Conservation (phyloP, 2,888 invertebrate genomes). For the Nomada flava region DNA sequence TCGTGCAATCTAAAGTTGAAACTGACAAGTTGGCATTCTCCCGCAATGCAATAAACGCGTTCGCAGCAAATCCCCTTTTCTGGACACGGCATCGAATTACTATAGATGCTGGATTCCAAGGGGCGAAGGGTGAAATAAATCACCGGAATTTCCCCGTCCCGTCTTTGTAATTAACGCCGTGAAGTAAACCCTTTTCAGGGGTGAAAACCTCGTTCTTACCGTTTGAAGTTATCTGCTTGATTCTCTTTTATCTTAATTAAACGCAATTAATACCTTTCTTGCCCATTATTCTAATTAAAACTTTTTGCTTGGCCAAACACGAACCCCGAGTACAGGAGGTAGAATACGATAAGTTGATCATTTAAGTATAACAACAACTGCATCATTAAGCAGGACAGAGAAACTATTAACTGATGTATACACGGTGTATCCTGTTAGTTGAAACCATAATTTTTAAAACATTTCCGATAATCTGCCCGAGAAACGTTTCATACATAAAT, state of each 20-base stretch:
- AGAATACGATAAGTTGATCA: too few relatives aligned
- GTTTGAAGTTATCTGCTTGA: constrained; percentile 16
- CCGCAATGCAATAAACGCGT: constrained; percentile 36
- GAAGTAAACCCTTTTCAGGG: neutral
- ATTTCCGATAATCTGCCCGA: too few relatives aligned
- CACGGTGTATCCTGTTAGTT: too few relatives aligned
- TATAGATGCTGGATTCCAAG: constrained; percentile 23
- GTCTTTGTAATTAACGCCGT: constrained; percentile 26
- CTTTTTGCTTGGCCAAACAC: neutral
- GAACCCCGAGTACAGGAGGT: neutral
- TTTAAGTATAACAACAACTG: too few relatives aligned
- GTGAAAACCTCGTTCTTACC: constrained; percentile 6
- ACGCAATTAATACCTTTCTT: constrained; percentile 31
- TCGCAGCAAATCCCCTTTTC: constrained; percentile 4
- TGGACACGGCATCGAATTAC: constrained; percentile 24
- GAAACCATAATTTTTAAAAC: too few relatives aligned
- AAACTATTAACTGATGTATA: too few relatives aligned
- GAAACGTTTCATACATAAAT: too few relatives aligned
- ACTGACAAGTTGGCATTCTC: constrained; percentile 30
- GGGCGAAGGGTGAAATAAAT: neutral
- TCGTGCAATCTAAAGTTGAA: constrained; percentile 19
- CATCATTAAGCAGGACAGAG: too few relatives aligned
- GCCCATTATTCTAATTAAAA: constrained; percentile 2
- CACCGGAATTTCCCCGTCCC: neutral
- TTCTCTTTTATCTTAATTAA: constrained; percentile 30